Percentiles rank a stretch among this genome's conserved stretches.
Conservation (phyloP, 1,140 invertebrate species). For the Stegodyphus dumicola region DNA sequence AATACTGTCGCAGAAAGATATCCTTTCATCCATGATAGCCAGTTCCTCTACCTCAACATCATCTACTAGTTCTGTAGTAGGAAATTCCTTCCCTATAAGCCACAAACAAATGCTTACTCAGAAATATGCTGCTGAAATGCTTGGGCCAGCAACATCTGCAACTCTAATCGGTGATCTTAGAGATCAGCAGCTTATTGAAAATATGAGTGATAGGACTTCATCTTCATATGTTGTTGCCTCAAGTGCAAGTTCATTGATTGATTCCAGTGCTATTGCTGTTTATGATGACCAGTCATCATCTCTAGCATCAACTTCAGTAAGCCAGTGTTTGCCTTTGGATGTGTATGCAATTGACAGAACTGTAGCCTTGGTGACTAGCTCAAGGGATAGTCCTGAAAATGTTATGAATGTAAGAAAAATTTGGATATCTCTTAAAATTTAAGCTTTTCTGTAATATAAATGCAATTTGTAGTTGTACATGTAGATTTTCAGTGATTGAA, state of each 20-base stretch:
- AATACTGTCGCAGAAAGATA: constrained; percentile 49
- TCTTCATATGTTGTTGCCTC: constrained; percentile 50
- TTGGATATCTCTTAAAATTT: not conserved
- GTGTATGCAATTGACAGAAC: constrained; percentile 57
- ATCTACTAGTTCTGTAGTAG: constrained; percentile 6
- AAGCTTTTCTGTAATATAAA: not conserved
- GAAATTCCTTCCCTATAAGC: constrained; percentile 37
- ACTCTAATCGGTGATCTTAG: constrained; percentile 39
- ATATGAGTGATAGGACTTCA: constrained; percentile 29
- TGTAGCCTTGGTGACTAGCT: constrained; percentile 51
- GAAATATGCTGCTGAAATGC: constrained; percentile 64
- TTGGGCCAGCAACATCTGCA: constrained; percentile 31
- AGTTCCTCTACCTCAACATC: constrained; percentile 43
- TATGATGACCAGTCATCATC: constrained; percentile 51
- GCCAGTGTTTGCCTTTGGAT: constrained; percentile 57
- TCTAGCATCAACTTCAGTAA: constrained; percentile 27
- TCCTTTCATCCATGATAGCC: constrained; percentile 50
- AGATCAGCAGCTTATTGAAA: constrained; percentile 50
- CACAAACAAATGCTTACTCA: constrained; percentile 64
- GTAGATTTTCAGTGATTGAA: not conserved
- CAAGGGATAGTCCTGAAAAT: constrained; percentile 58
- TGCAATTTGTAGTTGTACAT: not conserved
- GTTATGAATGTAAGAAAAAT: constrained; percentile 48
- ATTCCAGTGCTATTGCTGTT: constrained; percentile 49
- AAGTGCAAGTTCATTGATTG: constrained; percentile 44